These are phyloP conservation scores for Ophthalmotilapia sp. DNA, from an alignment of 2,113 vertebrate genomes.

Conservation along the genomic window DNA sequence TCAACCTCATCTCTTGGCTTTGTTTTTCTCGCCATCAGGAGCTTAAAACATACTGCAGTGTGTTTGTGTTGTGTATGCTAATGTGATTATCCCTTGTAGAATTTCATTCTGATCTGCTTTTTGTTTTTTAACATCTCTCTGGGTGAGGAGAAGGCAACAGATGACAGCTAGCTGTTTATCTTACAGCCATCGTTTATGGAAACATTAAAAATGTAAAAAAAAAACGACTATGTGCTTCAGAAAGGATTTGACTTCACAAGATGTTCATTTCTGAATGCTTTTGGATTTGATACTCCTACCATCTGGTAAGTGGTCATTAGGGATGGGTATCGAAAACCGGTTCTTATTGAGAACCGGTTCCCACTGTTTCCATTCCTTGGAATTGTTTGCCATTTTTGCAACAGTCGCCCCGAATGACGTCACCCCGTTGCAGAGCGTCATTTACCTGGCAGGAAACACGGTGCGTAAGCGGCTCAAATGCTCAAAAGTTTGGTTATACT, in stretches of 20 bases:
- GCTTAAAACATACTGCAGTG: slow-evolving; percentile 1
- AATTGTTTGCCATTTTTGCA: no score
- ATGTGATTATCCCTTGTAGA: slow-evolving; percentile 23
- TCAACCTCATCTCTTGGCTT: slow-evolving; percentile 12
- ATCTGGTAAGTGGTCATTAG: background rate
- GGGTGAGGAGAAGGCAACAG: background rate
- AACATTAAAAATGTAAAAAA: background rate
- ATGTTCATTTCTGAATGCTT: background rate
- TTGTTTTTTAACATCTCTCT: background rate
- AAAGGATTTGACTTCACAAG: background rate
- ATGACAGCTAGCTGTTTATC: background rate
- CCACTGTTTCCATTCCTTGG: no score
- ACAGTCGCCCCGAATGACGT: no score
- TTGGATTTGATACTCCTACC: background rate
- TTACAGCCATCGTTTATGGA: background rate
- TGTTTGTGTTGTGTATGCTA: slow-evolving; percentile 28
- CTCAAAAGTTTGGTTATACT: no score
- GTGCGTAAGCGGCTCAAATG: no score
- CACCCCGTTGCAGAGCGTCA: no score
- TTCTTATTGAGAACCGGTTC: no score
- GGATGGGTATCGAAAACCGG: no score
- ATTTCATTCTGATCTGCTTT: slow-evolving; percentile 11
- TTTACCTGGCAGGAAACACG: no score
- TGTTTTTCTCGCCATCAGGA: slow-evolving; percentile 29
- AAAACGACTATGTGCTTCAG: accelerated